Percentiles rank a stretch among this genome's conserved stretches.
These are phyloP conservation scores for Mylabris sibirica DNA, from an alignment of 2,888 invertebrate genomes.

Conservation along the genomic window DNA sequence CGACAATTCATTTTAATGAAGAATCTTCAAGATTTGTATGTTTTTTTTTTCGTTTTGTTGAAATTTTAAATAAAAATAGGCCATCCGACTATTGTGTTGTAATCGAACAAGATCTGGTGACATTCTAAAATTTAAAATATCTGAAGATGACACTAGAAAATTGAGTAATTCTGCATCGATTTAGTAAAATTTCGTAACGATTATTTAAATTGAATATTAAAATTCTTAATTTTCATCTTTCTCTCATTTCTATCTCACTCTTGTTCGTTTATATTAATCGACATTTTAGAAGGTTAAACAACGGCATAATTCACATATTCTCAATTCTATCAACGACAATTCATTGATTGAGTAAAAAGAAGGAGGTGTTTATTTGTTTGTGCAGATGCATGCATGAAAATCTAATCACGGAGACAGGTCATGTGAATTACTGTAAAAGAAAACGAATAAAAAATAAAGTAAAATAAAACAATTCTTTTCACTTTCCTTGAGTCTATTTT, in stretches of 20 bases:
- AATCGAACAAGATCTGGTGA: conserved; percentile 14
- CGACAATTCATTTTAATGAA: conserved; percentile 30
- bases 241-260: too few relatives aligned
- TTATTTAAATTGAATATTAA: background rate
- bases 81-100: conserved; percentile 12
- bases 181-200: background rate
- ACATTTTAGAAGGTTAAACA: conserved; percentile 20
- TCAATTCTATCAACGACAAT: conserved; percentile 24
- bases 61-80: conserved; percentile 15
- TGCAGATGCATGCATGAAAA: conserved; percentile 50
- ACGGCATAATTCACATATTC: conserved; percentile 32
- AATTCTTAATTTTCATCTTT: background rate
- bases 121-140: conserved; percentile 4
- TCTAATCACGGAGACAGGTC: conserved; percentile 41
- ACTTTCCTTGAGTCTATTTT: conserved; percentile 59
- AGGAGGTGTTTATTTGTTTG: conserved; percentile 37
- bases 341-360: conserved; percentile 9
- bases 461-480: conserved; percentile 56
- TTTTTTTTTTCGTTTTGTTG: background rate
- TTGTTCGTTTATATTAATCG: background rate
- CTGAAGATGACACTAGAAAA: conserved; percentile 8
- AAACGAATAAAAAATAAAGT: background rate
- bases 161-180: conserved; percentile 4
- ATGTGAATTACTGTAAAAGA: conserved; percentile 44
- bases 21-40: conserved; percentile 21